A percentile compares a stretch with the other conserved stretches of the same genome.
Conservation (phyloP, 2,113 vertebrate species). For the Oryzias curvinotus region DNA sequence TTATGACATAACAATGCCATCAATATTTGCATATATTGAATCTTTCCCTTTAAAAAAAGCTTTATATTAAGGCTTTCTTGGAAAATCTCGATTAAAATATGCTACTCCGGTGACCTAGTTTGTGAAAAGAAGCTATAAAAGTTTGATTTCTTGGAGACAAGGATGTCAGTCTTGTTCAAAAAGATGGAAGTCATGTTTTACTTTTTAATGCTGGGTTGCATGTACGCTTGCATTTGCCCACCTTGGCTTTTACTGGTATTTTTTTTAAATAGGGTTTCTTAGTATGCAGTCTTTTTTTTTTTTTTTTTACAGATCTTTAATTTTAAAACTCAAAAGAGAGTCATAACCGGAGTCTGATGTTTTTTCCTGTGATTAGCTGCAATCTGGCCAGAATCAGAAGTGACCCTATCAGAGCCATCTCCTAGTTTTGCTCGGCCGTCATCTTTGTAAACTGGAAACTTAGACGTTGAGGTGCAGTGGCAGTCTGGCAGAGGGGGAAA, state of each 20-base stretch:
- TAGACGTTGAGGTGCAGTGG: conserved; percentile 37
- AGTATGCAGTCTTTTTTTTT: neutral
- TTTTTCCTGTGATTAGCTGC: conserved; percentile 38
- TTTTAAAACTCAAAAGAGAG: conserved; percentile 6
- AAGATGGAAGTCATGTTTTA: neutral
- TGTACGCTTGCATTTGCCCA: neutral
- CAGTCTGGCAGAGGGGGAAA: conserved; percentile 59
- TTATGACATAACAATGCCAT: neutral
- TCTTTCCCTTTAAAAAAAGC: neutral
- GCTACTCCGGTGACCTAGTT: conserved; percentile 29
- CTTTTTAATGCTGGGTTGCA: neutral
- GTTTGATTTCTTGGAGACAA: conserved; percentile 9
- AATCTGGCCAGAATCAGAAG: conserved; percentile 46
- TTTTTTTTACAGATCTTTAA: conserved; percentile 14
- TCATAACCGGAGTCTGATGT: conserved; percentile 7
- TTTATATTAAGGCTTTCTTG: neutral
- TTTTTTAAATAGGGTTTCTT: conserved; percentile 1
- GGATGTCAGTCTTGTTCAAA: neutral
- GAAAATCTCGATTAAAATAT: neutral
- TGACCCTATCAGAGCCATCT: conserved; percentile 32
- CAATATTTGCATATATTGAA: neutral
- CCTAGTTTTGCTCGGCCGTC: conserved; percentile 18
- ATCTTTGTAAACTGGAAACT: conserved; percentile 37
- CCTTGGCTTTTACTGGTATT: neutral
- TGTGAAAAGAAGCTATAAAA: conserved; percentile 10